A percentile compares a stretch with the other conserved stretches of the same genome.
phyloP scores from a whole-genome alignment of 2,113 vertebrate genomes.

The Monarcha castaneiventris region DNA sequence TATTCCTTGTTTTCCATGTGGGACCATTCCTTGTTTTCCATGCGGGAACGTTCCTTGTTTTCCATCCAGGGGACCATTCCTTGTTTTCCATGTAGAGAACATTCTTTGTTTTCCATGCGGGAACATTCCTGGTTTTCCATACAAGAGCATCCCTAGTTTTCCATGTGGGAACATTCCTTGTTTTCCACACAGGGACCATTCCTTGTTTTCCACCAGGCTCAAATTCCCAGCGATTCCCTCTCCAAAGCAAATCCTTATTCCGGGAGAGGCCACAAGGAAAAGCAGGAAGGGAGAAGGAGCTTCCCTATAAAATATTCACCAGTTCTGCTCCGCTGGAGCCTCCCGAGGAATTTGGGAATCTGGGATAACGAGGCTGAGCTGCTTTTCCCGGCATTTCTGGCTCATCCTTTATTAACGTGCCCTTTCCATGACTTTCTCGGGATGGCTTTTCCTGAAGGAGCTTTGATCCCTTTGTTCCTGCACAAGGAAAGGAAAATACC shows the following conservation, averaged over 20 bases:
- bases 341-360: background rate
- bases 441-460: background rate
- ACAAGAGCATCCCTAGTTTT: no score
- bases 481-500: background rate
- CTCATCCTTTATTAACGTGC: conserved; percentile 31
- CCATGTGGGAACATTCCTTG: background rate
- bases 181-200: background rate
- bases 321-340: background rate
- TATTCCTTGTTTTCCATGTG: background rate
- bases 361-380: background rate
- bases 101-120: background rate
- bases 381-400: background rate
- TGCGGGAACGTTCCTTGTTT: background rate
- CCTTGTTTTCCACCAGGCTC: background rate
- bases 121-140: background rate
- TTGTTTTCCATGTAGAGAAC: background rate
- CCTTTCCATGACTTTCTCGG: background rate
- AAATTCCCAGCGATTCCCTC: conserved; percentile 20
- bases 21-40: background rate
- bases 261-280: background rate
- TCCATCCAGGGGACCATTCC: background rate
- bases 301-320: conserved; percentile 46
- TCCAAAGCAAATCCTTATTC: background rate
- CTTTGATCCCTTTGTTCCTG: conserved; percentile 10
- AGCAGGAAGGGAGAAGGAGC: background rate